Conservation (phyloP, 2,888 invertebrate genomes). For the Palloptera scutellata region DNA sequence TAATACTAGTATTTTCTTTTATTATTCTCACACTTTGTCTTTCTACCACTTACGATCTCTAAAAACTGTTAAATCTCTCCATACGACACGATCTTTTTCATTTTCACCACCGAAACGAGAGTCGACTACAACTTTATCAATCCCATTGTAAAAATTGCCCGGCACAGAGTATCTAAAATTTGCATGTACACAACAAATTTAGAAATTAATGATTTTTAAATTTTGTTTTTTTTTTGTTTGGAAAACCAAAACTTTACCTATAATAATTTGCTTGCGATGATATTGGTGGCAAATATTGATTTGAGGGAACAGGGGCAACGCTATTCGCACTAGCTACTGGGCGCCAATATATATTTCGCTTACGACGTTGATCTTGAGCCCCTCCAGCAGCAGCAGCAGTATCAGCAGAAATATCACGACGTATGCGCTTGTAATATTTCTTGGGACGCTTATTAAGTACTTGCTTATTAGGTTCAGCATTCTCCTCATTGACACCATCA, state of each 20-base stretch:
- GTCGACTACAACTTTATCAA: conserved; percentile 9
- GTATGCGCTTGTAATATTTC: conserved; percentile 51
- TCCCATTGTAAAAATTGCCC: conserved; percentile 38
- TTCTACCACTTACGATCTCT: conserved; percentile 17
- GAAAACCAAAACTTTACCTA: not conserved
- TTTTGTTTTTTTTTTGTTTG: not conserved
- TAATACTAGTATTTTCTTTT: not conserved
- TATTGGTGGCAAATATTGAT: conserved; percentile 29
- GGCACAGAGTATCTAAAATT: conserved; percentile 35
- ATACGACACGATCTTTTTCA: conserved; percentile 45
- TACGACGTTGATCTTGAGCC: conserved; percentile 28
- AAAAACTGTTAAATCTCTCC: conserved; percentile 21
- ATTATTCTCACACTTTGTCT: not conserved
- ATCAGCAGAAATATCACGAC: conserved; percentile 43
- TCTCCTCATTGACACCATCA: conserved; percentile 27
- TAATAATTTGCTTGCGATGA: not conserved
- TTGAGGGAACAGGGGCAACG: not conserved
- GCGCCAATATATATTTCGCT: conserved; percentile 40
- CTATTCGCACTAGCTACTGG: conserved; percentile 1
- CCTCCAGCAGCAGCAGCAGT: not conserved
- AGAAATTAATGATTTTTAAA: not conserved
- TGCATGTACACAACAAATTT: not conserved
- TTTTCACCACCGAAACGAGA: conserved; percentile 41
- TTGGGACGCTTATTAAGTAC: conserved; percentile 50
- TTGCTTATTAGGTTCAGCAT: conserved; percentile 39